Conservation (phyloP, 2,797 vertebrate genomes). For the Mormyrus proboscirostris region DNA sequence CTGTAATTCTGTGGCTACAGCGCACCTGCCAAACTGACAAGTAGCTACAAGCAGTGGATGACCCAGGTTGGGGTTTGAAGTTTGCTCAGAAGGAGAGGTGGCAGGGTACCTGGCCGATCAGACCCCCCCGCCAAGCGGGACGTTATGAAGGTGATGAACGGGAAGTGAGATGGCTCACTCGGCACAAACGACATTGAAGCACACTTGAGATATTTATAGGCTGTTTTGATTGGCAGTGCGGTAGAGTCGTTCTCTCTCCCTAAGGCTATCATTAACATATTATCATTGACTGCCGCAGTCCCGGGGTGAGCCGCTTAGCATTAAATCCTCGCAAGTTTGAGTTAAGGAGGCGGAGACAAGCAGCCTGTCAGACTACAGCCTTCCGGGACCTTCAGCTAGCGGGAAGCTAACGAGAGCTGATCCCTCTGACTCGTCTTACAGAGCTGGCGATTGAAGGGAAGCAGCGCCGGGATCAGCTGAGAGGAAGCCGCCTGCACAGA, state of each 20-base stretch:
- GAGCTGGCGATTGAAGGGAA: not conserved
- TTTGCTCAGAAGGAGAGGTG: not conserved
- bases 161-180: not conserved
- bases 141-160: not conserved
- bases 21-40: not conserved
- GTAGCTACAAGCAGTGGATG: not conserved
- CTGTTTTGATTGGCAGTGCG: constrained; percentile 4
- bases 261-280: constrained; percentile 13
- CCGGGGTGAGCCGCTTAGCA: not conserved
- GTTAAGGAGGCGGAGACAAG: not conserved
- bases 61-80: not conserved
- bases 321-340: constrained; percentile 16
- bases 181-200: not conserved
- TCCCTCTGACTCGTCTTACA: not conserved
- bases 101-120: not conserved
- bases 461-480: not conserved
- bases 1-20: not conserved
- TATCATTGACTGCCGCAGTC: constrained; percentile 8
- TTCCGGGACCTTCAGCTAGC: constrained; percentile 1
- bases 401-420: constrained; percentile 10
- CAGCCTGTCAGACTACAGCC: constrained; percentile 4
- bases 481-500: not conserved
- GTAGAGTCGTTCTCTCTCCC: not conserved
- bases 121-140: not conserved
- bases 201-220: constrained; percentile 6